Percentiles rank a stretch among this genome's conserved stretches.
These are phyloP conservation scores for Ormia ochracea DNA, from an alignment of 2,888 invertebrate species.

Conservation along the genomic window DNA sequence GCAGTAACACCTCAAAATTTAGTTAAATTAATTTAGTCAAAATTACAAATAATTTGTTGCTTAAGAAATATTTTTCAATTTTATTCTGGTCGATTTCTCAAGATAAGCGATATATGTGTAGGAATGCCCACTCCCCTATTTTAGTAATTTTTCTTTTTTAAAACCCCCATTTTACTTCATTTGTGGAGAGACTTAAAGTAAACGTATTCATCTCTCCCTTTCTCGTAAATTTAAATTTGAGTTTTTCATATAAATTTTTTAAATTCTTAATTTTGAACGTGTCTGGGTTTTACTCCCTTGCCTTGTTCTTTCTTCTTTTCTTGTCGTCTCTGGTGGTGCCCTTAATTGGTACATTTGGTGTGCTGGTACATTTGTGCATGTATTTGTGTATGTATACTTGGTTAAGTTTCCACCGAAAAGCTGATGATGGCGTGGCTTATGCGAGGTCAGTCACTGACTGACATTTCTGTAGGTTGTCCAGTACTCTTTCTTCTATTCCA, in stretches of 20 bases:
- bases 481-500: constrained; percentile 29
- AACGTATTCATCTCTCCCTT: too few relatives aligned
- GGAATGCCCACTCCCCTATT: too few relatives aligned
- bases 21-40: too few relatives aligned
- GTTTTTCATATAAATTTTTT: constrained; percentile 37
- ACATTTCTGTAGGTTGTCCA: constrained; percentile 61
- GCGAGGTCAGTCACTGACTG: constrained; percentile 63
- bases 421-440: constrained; percentile 42
- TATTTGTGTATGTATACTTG: constrained; percentile 7
- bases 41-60: too few relatives aligned
- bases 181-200: too few relatives aligned
- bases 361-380: not conserved
- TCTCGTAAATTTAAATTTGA: constrained; percentile 36
- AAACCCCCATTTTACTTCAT: too few relatives aligned
- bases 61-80: too few relatives aligned
- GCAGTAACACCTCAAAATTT: too few relatives aligned
- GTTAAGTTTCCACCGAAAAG: constrained; percentile 31
- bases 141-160: too few relatives aligned
- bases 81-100: too few relatives aligned
- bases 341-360: not conserved
- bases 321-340: constrained; percentile 1
- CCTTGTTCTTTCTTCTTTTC: constrained; percentile 12
- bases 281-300: constrained; percentile 5
- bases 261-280: constrained; percentile 14
- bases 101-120: too few relatives aligned